Evolutionary conservation across 1,140 invertebrate genomes (phyloP).

Genomic region (Drosophila sucinea): DNA sequence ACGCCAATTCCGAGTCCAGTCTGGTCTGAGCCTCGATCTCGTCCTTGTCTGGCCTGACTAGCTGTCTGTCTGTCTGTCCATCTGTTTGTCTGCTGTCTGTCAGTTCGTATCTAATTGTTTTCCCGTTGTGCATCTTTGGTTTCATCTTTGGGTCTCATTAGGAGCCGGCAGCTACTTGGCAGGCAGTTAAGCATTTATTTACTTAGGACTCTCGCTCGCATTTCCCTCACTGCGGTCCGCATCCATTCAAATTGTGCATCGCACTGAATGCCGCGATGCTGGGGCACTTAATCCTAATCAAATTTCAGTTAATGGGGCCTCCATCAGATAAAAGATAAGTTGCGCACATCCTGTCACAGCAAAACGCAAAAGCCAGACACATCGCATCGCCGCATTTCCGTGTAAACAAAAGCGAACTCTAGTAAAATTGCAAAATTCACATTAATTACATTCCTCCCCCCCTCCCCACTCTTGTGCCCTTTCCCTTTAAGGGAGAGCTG

Average conservation of each 20-base stretch:
- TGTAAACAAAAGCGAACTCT: slow-evolving; percentile 45
- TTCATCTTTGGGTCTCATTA: slow-evolving; percentile 39
- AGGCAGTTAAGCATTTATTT: slow-evolving; percentile 52
- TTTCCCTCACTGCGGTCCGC: slow-evolving; percentile 2
- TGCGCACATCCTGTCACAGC: slow-evolving; percentile 37
- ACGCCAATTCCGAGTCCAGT: slow-evolving; percentile 34
- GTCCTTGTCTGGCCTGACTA: slow-evolving; percentile 20
- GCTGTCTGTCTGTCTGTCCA: slow-evolving; percentile 24
- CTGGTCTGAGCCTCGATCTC: slow-evolving; percentile 15
- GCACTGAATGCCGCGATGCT: slow-evolving; percentile 29
- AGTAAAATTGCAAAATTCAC: slow-evolving; percentile 22
- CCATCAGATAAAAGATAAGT: background rate
- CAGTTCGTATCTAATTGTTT: slow-evolving; percentile 53
- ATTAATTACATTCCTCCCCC: slow-evolving; percentile 42
- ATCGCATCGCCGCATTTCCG: slow-evolving; percentile 41
- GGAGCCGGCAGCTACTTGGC: slow-evolving; percentile 42
- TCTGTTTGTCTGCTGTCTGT: slow-evolving; percentile 35
- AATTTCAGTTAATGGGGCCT: slow-evolving; percentile 10
- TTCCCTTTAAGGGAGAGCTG: background rate
- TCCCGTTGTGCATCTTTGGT: slow-evolving; percentile 36
- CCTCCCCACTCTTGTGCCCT: background rate
- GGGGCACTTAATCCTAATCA: slow-evolving; percentile 19
- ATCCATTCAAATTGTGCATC: slow-evolving; percentile 18
- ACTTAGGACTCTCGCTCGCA: slow-evolving; percentile 25
- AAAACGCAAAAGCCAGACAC: slow-evolving; percentile 22